Evolutionary conservation across 2,888 invertebrate species (phyloP).

Genomic region (Mesodorylaimus sp.): DNA sequence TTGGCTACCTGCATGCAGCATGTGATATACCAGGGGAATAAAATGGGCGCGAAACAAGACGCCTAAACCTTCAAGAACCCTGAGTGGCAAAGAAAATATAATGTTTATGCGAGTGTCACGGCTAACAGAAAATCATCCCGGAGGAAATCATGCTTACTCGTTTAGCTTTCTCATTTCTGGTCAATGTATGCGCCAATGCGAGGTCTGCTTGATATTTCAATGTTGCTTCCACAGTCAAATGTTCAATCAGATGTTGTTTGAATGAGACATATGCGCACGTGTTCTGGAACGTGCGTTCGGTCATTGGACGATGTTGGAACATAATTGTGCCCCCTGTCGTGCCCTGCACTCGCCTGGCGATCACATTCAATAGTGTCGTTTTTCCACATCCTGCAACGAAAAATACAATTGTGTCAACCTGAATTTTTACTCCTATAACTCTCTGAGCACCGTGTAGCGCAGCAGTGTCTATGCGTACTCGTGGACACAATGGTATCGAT

Average conservation of each 20-base stretch:
- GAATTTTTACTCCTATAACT: background rate
- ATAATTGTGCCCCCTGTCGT: slow-evolving; percentile 70
- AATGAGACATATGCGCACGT: slow-evolving; percentile 68
- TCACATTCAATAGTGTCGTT: slow-evolving; percentile 75
- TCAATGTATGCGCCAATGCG: slow-evolving; percentile 38
- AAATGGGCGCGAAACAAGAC: too few relatives aligned
- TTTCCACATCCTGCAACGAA: slow-evolving; percentile 63
- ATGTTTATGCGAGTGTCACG: too few relatives aligned
- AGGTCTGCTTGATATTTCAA: slow-evolving; percentile 36
- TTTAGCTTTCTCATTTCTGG: slow-evolving; percentile 55
- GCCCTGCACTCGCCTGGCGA: slow-evolving; percentile 48
- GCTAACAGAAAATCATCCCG: too few relatives aligned
- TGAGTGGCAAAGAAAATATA: too few relatives aligned
- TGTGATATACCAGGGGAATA: too few relatives aligned
- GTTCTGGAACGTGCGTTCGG: slow-evolving; percentile 49
- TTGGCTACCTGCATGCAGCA: too few relatives aligned
- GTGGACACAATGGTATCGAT: too few relatives aligned
- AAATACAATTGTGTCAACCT: slow-evolving; percentile 7
- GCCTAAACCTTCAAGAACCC: too few relatives aligned
- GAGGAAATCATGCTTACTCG: slow-evolving; percentile 45
- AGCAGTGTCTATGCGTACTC: too few relatives aligned
- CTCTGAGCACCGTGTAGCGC: too few relatives aligned
- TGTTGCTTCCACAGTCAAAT: slow-evolving; percentile 62
- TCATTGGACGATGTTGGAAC: slow-evolving; percentile 65
- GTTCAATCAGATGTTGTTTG: slow-evolving; percentile 59